phyloP scores from a whole-genome alignment of 1,140 invertebrate genomes.

The Nilaparvata lugens region DNA sequence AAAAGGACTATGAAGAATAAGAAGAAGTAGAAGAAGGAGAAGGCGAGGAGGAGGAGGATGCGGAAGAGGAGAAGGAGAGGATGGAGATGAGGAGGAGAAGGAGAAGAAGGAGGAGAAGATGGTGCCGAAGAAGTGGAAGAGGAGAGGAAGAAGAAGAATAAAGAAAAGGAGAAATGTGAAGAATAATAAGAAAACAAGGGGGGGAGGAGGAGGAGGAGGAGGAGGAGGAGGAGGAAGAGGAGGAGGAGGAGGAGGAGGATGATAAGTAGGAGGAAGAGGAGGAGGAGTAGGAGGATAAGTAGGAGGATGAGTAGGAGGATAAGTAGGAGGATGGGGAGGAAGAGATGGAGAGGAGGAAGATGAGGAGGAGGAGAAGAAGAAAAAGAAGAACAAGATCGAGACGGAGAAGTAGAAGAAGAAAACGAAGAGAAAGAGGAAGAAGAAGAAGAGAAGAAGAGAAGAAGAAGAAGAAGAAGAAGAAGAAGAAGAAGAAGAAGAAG shows the following conservation, averaged over 20 bases:
- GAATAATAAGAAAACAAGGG: too few species aligned
- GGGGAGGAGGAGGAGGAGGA: background rate
- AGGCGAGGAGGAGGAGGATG: too few species aligned
- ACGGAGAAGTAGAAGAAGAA: background rate
- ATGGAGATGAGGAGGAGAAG: too few species aligned
- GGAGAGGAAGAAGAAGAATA: conserved; percentile 8
- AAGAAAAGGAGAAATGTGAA: background rate
- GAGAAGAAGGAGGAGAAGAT: too few species aligned
- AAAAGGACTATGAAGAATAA: too few species aligned
- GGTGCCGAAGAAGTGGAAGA: background rate
- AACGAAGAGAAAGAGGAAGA: background rate
- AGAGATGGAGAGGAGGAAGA: background rate
- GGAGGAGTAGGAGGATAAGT: background rate
- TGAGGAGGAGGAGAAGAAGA: background rate
- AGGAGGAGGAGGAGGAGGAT: background rate
- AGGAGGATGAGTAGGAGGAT: background rate
- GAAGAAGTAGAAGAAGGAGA: too few species aligned
- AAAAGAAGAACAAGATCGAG: background rate
- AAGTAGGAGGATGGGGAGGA: background rate
- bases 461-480: background rate
- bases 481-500: background rate
- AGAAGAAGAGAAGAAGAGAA: background rate
- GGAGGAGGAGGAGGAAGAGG: conserved; percentile 7
- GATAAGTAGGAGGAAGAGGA: too few species aligned
- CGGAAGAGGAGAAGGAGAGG: too few species aligned